Percentiles rank a stretch among this genome's conserved stretches.
Evolutionary conservation across 2,113 vertebrate species (phyloP).

Genomic region (Pogonocichla stellata): DNA sequence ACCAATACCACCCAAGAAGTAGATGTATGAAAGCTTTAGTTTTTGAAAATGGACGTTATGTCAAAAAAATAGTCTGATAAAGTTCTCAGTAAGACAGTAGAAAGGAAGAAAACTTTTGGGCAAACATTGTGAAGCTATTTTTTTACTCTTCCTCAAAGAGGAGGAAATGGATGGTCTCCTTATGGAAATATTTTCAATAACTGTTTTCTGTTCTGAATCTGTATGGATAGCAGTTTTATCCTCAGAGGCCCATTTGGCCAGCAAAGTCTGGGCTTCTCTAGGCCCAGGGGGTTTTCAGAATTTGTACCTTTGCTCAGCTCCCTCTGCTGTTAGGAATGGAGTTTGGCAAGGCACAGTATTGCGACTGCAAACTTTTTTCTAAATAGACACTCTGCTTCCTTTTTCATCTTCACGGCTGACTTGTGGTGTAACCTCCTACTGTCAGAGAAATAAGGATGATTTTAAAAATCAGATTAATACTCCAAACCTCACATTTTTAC

Average conservation of each 20-base stretch:
- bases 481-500: neutral
- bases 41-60: neutral
- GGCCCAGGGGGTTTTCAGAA: neutral
- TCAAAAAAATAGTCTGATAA: neutral
- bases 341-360: neutral
- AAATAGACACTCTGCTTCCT: neutral
- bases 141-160: neutral
- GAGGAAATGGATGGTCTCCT: neutral
- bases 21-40: neutral
- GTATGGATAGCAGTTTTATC: rapidly evolving
- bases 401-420: neutral
- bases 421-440: neutral
- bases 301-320: neutral
- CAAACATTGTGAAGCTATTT: rapidly evolving
- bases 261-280: neutral
- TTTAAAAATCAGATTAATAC: neutral
- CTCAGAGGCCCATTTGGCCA: neutral
- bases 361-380: neutral
- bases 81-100: neutral
- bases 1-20: neutral
- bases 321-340: neutral
- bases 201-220: neutral
- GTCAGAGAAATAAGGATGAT: neutral
- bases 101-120: neutral
- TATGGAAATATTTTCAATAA: neutral